These are phyloP conservation scores for Drosophila tsacasi DNA, from an alignment of 1,140 invertebrate species.

Conservation along the genomic window DNA sequence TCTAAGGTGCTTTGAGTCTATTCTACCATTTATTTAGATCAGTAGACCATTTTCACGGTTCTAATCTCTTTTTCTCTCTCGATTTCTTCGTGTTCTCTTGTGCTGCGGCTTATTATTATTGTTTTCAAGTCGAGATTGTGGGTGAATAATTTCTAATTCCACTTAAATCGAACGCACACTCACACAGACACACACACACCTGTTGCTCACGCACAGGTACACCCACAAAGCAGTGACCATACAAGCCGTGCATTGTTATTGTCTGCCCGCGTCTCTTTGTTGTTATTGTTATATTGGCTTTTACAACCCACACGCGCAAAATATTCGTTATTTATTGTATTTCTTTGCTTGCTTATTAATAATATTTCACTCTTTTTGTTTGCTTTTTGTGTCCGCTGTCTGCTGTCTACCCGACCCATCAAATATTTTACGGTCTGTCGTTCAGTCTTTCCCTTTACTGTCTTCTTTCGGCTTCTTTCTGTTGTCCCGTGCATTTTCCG, in stretches of 20 bases:
- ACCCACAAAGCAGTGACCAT: constrained; percentile 35
- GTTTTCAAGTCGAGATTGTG: constrained; percentile 41
- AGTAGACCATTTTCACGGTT: not conserved
- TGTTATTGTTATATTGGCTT: constrained; percentile 51
- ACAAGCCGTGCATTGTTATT: constrained; percentile 57
- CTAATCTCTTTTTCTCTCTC: not conserved
- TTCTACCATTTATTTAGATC: not conserved
- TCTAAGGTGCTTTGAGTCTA: not conserved
- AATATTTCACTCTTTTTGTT: constrained; percentile 20
- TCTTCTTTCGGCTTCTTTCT: constrained; percentile 12
- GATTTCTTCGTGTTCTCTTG: not conserved
- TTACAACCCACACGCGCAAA: constrained; percentile 64
- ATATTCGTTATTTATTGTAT: constrained; percentile 69
- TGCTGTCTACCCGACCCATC: constrained; percentile 27
- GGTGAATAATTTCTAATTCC: constrained; percentile 65
- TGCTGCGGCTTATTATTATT: constrained; percentile 17
- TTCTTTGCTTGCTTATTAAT: constrained; percentile 65
- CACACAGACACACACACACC: constrained; percentile 28
- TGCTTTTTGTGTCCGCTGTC: constrained; percentile 20
- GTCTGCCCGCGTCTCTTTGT: constrained; percentile 21
- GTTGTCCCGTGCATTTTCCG: constrained; percentile 20
- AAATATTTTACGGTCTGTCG: constrained; percentile 38
- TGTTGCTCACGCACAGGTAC: constrained; percentile 23
- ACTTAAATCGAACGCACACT: constrained; percentile 36
- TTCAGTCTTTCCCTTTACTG: constrained; percentile 7